Percentiles rank a stretch among this genome's conserved stretches.
Evolutionary conservation across 64 coral and sea anemone genomes (phyloP).

Genomic region (Platygyra sinensis): DNA sequence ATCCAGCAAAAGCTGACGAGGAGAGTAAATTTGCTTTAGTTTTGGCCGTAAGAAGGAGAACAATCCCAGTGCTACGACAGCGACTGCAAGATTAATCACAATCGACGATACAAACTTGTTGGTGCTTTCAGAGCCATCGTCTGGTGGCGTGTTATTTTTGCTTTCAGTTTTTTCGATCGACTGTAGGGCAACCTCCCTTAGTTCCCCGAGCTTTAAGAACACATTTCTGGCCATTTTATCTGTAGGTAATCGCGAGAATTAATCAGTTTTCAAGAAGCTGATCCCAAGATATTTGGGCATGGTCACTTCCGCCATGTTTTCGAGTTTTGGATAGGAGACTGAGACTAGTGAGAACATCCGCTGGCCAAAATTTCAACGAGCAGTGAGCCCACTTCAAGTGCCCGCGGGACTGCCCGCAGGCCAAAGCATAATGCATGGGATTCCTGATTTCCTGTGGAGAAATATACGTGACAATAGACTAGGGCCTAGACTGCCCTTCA

Average conservation of each 20-base stretch:
- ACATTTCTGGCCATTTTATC: not conserved
- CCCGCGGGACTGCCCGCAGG: no score
- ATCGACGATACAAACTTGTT: conserved; percentile 39
- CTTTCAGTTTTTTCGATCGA: not conserved
- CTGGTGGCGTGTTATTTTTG: not conserved
- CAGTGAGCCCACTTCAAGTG: no score
- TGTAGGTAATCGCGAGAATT: not conserved
- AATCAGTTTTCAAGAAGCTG: not conserved
- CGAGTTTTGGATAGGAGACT: not conserved
- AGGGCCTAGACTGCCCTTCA: no score
- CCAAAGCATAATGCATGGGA: no score
- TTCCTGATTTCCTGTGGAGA: no score
- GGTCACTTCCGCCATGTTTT: not conserved
- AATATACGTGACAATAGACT: no score
- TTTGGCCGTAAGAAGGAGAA: conserved; percentile 52
- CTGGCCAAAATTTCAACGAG: not conserved
- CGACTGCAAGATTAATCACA: conserved; percentile 34
- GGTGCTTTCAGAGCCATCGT: conserved; percentile 41
- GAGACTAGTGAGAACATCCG: not conserved
- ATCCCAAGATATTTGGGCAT: not conserved
- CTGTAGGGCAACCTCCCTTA: not conserved
- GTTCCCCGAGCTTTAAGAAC: not conserved
- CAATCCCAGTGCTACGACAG: conserved; percentile 32
- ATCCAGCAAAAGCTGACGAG: conserved; percentile 51
- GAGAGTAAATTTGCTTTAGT: conserved; percentile 58